Evolutionary conservation across 2,888 invertebrate genomes (phyloP).

Genomic region (Yponomeuta sedellus): DNA sequence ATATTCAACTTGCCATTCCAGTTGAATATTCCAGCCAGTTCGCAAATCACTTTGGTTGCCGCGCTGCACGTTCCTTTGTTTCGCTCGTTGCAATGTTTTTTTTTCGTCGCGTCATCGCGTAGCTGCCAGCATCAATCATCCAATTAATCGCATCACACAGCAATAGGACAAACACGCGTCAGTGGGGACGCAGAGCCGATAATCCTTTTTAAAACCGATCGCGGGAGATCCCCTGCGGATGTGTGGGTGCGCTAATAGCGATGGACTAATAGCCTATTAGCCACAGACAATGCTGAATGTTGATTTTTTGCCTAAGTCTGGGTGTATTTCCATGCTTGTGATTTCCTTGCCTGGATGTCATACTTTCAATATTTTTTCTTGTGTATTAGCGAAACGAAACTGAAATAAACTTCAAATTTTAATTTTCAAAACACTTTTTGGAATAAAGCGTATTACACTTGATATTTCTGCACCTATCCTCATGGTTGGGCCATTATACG

Average conservation of each 20-base stretch:
- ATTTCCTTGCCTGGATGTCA: too few species aligned
- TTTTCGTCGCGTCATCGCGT: background rate
- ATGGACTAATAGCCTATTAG: background rate
- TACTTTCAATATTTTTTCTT: too few species aligned
- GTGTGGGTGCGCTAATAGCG: background rate
- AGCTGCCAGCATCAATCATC: slow-evolving; percentile 4
- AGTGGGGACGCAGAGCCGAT: background rate
- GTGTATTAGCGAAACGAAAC: too few species aligned
- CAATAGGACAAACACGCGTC: slow-evolving; percentile 10
- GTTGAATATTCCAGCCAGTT: background rate
- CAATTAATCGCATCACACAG: slow-evolving; percentile 6
- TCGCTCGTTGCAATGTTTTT: background rate
- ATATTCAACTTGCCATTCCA: background rate
- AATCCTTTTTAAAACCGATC: slow-evolving; percentile 14
- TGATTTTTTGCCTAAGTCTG: too few species aligned
- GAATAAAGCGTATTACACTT: too few species aligned
- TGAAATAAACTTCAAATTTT: too few species aligned
- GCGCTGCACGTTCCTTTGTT: background rate
- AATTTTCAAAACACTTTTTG: too few species aligned
- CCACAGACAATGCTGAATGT: background rate
- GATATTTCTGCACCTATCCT: too few species aligned
- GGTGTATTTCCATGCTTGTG: too few species aligned
- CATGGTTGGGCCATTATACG: too few species aligned
- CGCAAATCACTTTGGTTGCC: background rate
- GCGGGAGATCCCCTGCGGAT: background rate